A percentile compares a stretch with the other conserved stretches of the same genome.
Conservation (phyloP, 2,797 vertebrate species). For the Neosilurus hyrtlii region DNA sequence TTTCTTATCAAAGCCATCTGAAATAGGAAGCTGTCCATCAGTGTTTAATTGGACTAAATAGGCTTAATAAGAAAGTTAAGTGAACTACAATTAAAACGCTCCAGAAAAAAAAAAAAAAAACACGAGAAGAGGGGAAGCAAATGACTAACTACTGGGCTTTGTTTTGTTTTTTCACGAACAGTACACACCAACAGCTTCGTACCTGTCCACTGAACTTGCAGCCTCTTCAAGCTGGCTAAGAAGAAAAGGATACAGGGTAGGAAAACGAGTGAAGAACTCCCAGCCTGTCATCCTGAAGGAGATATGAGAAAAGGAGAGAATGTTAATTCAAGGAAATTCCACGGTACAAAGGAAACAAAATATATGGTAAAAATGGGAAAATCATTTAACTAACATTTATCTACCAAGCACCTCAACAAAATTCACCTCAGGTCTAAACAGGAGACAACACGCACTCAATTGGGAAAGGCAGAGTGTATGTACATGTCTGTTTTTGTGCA, state of each 20-base stretch:
- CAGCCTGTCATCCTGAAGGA: conserved; percentile 88
- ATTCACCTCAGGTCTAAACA: conserved; percentile 21
- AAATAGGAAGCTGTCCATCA: conserved; percentile 54
- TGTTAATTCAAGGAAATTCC: neutral
- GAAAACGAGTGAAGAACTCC: conserved; percentile 94
- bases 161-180: conserved; percentile 1
- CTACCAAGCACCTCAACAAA: neutral
- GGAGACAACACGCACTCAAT: neutral
- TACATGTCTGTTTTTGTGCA: conserved; percentile 3
- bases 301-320: neutral
- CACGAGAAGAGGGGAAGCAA: conserved; percentile 32
- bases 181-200: conserved; percentile 52
- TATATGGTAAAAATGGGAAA: neutral
- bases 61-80: conserved; percentile 52
- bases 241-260: conserved; percentile 90
- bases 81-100: conserved; percentile 47
- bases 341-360: neutral
- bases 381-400: neutral
- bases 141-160: conserved; percentile 10
- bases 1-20: conserved; percentile 48
- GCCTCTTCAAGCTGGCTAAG: conserved; percentile 85
- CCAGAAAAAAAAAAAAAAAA: conserved; percentile 49
- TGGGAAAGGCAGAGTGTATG: conserved; percentile 2
- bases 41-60: conserved; percentile 49
- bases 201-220: conserved; percentile 83